Evolutionary conservation across 2,113 vertebrate species (phyloP).

Genomic region (Strix aluco): DNA sequence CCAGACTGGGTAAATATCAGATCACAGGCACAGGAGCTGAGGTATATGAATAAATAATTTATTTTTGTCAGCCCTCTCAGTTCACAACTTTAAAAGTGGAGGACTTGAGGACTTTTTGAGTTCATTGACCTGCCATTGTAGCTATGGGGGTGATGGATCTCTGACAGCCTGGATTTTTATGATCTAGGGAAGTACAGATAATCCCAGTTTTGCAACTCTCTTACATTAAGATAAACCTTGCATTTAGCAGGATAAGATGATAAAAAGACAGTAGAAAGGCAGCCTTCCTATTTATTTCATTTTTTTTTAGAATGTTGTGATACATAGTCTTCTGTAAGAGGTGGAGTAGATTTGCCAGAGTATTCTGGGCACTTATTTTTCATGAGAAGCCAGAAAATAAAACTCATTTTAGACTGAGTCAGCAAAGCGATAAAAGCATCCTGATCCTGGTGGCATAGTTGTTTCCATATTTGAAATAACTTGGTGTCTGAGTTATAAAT

Average conservation of each 20-base stretch:
- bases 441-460: background rate
- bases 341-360: background rate
- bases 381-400: background rate
- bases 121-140: background rate
- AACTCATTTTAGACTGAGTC: background rate
- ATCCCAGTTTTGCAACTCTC: background rate
- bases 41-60: background rate
- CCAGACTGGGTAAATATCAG: background rate
- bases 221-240: background rate
- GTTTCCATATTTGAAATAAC: slow-evolving; percentile 12
- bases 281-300: background rate
- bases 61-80: background rate
- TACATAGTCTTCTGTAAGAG: background rate
- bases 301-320: background rate
- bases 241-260: background rate
- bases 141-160: background rate
- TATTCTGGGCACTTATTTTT: background rate
- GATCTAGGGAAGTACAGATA: background rate
- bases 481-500: background rate
- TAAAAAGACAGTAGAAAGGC: background rate
- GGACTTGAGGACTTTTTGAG: background rate
- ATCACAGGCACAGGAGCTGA: background rate
- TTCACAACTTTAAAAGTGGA: background rate
- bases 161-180: background rate
- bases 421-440: slow-evolving; percentile 12